Evolutionary conservation across 2,113 vertebrate genomes (phyloP).

Genomic region (Guaruba guarouba): DNA sequence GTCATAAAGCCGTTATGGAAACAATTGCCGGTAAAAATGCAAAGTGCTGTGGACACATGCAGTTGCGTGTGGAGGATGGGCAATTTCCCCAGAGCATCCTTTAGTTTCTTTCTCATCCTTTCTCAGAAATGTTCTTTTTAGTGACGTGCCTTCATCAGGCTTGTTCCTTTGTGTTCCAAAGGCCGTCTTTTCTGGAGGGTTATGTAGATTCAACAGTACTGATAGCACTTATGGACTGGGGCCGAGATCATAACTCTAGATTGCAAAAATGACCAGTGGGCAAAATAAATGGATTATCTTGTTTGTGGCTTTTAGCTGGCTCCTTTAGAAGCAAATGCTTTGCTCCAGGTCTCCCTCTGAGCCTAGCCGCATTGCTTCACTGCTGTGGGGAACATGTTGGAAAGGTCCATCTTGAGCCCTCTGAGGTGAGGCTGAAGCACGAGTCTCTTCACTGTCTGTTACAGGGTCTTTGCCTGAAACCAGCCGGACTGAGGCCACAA

Average conservation of each 20-base stretch:
- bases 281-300: background rate
- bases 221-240: background rate
- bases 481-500: background rate
- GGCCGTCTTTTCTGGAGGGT: background rate
- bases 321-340: background rate
- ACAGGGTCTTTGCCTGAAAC: slow-evolving; percentile 50
- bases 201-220: background rate
- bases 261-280: background rate
- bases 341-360: background rate
- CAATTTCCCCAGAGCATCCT: background rate
- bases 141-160: background rate
- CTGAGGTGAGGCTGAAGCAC: background rate
- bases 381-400: background rate
- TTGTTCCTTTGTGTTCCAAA: background rate
- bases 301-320: background rate
- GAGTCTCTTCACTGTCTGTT: background rate
- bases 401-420: background rate
- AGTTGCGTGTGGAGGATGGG: background rate
- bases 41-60: background rate
- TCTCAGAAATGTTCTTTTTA: background rate
- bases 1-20: background rate
- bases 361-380: background rate
- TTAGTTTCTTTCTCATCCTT: background rate
- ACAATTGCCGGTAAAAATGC: background rate
- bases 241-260: background rate